Evolutionary conservation across 2,113 vertebrate genomes (phyloP).

Genomic region (Grallaria varia): DNA sequence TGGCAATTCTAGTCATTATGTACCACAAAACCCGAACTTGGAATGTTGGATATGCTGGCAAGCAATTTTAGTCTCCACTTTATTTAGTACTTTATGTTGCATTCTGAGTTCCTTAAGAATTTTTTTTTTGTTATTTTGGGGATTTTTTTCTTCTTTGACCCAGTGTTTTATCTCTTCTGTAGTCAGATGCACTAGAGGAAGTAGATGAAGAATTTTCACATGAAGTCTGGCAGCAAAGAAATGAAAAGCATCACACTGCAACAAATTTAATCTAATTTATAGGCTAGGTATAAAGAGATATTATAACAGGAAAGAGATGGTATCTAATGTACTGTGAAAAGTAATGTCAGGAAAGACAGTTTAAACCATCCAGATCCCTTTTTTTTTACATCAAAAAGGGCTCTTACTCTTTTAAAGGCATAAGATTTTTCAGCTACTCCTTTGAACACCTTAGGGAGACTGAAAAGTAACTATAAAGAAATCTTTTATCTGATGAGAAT

Average conservation of each 20-base stretch:
- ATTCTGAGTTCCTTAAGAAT: neutral
- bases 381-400: neutral
- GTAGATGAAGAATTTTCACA: neutral
- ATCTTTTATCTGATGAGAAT: neutral
- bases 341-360: neutral
- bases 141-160: neutral
- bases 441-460: neutral
- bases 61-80: neutral
- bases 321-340: slow-evolving; percentile 31
- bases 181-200: neutral
- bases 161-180: neutral
- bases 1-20: rapidly evolving
- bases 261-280: slow-evolving; percentile 15
- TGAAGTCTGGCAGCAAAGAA: neutral
- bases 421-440: neutral
- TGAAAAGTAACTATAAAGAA: neutral
- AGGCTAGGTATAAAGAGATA: neutral
- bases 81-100: neutral
- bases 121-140: neutral
- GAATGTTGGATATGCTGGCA: neutral
- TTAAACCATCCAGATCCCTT: neutral
- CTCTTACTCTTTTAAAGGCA: neutral
- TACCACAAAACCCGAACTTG: neutral
- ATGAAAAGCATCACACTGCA: slow-evolving; percentile 20
- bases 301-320: neutral